Base-by-base conservation (phyloP, 2,888 invertebrate species). In the Meganola albula region DNA sequence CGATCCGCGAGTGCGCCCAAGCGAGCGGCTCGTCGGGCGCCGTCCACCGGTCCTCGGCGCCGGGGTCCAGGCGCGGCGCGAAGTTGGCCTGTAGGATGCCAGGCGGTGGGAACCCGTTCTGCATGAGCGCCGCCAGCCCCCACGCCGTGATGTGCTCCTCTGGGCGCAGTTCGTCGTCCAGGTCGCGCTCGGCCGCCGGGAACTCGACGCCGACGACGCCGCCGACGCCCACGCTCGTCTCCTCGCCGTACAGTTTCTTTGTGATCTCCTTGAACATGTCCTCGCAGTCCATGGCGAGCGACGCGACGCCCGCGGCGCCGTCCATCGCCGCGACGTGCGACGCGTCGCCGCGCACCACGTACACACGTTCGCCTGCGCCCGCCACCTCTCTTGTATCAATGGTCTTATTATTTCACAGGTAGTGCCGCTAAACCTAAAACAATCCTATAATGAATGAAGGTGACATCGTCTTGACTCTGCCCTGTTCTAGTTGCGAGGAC, bases 231-330 rank as follows among this genome's bases (percentile, higher is more conserved):
- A 65, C 71, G 68, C 61, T 63, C 14, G 83, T 75, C 76, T 95
- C 95, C 76, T 95, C 94, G 46, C 95, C 95, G 82, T 95, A 96
- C 53, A 96, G 88, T 86, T 96, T 96, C 74, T 94, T 90, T 44
- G 95, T 95, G 68, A 96, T 95, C 89, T 96, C 96, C 78, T 95
- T 95, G 75, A 93, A 93, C 92, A 93, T 93, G 70, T 93, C 93
- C 82, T 94, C 93, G 85, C 93, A 89, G 76, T 90, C 90, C 79
- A 90, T 87, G 63, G 89, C 87, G 61, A 88, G 87, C 52, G 89
- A 76, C 32, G 88, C 76, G 44, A 66, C 76, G 41, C 76, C 72
- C 40, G 78, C 87, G 74, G 75, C 73, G 44, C 64, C 66, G 66
- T 89, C 89, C 88, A 88, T 88, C n/a, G 80, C 74, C 65, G 34